Evolutionary conservation across 2,888 invertebrate species (phyloP), one percentile per base, ranked within the genome.

Genomic region (Petrolisthes manimaculis): DNA sequence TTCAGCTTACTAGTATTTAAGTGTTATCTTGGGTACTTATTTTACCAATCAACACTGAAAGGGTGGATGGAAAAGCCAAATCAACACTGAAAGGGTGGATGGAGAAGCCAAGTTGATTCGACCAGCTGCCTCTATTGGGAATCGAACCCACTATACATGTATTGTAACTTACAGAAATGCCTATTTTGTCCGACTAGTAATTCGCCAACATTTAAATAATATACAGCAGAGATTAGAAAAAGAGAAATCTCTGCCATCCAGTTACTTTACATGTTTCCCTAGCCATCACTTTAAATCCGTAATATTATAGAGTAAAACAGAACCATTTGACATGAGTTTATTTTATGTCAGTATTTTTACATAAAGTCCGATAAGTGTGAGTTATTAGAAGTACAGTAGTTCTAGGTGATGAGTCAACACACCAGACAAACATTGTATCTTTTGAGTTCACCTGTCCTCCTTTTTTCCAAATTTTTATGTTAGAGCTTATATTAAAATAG

Each of bases 311-410:
- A 8, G 71, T 37, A 37, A 37, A 37, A 37, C 37, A 12, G 24
- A n/a, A 37, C 18, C 14, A n/a, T 71, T 71, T 56, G 86, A 86
- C 83, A 88, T 80, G 69, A 84, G 75, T 88, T 88, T 84, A 88
- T 80, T 88, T 84, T 81, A 88, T 77, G 88, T 88, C 84, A 88
- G 79, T 84, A 88, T 77, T 80, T 86, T 84, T 88, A 88, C 88
- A 88, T 88, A 84, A 86, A 79, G 87, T 88, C 71, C 67, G 84
- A 81, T 84, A 88, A 84, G 84, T 84, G 79, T 88, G 71, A 88
- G 88, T 81, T 84, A 84, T 88, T 88, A 88, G 88, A 88, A 88
- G 84, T 84, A 84, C 84, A 88, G 84, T 84, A 84, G 88, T 84
- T 84, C 84, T 88, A 88, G 84, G 78, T 88, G 84, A 88, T 88